Base-by-base conservation (phyloP, 2,888 invertebrate genomes). In the Saturnia japonica region DNA sequence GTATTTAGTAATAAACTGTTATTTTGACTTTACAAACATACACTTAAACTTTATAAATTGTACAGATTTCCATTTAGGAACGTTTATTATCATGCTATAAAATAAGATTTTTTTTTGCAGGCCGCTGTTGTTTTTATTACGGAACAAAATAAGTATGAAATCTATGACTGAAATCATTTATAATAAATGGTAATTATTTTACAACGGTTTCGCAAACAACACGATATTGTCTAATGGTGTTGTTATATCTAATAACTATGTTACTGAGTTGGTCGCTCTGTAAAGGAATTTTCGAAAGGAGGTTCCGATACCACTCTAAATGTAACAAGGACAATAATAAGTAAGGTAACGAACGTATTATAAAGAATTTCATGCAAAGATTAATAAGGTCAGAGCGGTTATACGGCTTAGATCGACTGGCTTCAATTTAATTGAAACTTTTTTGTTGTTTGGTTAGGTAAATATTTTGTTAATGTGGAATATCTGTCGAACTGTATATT, bases 231-330 rank as follows among this genome's bases (percentile, higher is more conserved):
- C 60, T 67, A 70, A 60, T 62, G 70, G 45, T 45, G 45, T 67
- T 68, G 57, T 68, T 66, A 70, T 67, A 70, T 14, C 42, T 42
- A 25, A 66, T 66, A 51, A 6, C 57, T 60, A 54, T 42, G 34
- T 69, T 66, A 57, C 25, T 54, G 22, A 19, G 70, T 70, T 42
- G 66, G 69, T 75, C 72, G 71, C 72, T 45, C 72, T 45, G 71
- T 71, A 72, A 73, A 81, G 88, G 87, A 81, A 87, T 89, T 89
- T 88, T 89, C 74, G 89, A 90, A 89, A 88, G 90, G 89, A 75
- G 77, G 60, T 71, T 73, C 66, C 69, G 67, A 67, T 75, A 79
- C 80, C 78, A 77, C 81, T 85, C 79, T 85, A 85, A 83, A 75
- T 84, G 82, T 83, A 84, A 83, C 89, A 89, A 90, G 89, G 89